Evolutionary conservation across 1,140 invertebrate species (phyloP).

Genomic region (Drosophila ficusphila): DNA sequence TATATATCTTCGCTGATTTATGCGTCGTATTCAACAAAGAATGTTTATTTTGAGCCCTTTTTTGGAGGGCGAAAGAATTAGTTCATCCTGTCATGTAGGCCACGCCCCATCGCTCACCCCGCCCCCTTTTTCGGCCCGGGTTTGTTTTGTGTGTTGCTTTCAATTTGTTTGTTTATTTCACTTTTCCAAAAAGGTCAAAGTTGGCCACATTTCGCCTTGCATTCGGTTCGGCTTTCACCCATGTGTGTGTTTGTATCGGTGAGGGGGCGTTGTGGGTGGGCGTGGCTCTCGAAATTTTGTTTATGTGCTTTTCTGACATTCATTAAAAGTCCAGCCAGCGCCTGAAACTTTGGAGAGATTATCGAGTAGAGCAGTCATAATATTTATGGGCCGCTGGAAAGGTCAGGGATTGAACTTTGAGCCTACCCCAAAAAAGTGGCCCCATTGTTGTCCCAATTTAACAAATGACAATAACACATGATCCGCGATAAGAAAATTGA

Average conservation of each 20-base stretch:
- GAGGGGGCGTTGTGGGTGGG: slow-evolving; percentile 9
- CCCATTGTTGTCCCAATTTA: slow-evolving; percentile 22
- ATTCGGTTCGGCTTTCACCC: slow-evolving; percentile 17
- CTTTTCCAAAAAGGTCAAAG: slow-evolving; percentile 74
- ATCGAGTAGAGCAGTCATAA: slow-evolving; percentile 45
- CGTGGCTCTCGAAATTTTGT: slow-evolving; percentile 56
- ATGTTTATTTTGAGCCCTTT: slow-evolving; percentile 51
- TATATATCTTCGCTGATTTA: slow-evolving; percentile 54
- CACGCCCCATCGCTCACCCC: slow-evolving; percentile 54
- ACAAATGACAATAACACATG: slow-evolving; percentile 54
- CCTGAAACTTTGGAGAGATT: slow-evolving; percentile 48
- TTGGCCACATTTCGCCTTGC: slow-evolving; percentile 51
- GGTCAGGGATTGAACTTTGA: slow-evolving; percentile 50
- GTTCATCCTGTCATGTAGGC: slow-evolving; percentile 58
- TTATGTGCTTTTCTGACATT: slow-evolving; percentile 59
- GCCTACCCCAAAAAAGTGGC: slow-evolving; percentile 18
- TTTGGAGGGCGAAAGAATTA: slow-evolving; percentile 46
- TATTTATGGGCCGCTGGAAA: slow-evolving; percentile 53
- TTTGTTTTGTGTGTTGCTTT: slow-evolving; percentile 66
- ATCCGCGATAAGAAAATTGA: slow-evolving; percentile 46
- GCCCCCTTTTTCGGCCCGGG: slow-evolving; percentile 17
- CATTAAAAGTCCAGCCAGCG: slow-evolving; percentile 48
- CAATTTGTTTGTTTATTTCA: slow-evolving; percentile 79
- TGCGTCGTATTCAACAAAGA: slow-evolving; percentile 21
- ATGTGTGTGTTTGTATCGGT: slow-evolving; percentile 14